Base-by-base conservation (phyloP, 2,888 invertebrate genomes). In the Chelonus formosanus region DNA sequence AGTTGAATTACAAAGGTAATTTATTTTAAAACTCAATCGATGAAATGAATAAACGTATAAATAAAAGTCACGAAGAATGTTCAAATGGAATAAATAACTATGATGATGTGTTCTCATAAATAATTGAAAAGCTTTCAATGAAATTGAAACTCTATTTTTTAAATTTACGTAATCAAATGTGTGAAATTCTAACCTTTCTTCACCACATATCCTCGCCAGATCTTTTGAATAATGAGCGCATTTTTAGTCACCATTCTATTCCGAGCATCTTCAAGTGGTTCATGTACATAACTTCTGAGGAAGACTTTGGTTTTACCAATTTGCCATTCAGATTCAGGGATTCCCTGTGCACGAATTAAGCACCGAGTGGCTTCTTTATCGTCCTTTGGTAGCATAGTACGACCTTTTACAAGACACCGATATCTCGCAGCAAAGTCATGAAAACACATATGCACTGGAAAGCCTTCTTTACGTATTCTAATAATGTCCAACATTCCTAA, bases 401-500 rank as follows among this genome's bases (percentile, higher is more conserved):
- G 57, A 70, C 71, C 53, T 64, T 75, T 85, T 71, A 75, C 82
- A 47, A 95, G 86, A 80, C 95, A 95, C 71, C 91, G 88, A 83
- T 95, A 96, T 61, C 93, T 88, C 66, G 88, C 85, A 36, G 91
- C 86, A 84, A 96, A 96, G 74, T 92, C 91, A 63, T 89, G 88
- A 78, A 93, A 91, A 35, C 89, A 88, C 84, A 95, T 88, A 79
- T 96, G 96, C 72, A 95, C 90, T 0, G 96, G 96, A 84, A 91
- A 96, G 3, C 96, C 96, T 83, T 96, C 95, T 76, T 94, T 91
- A 4, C 96, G 87, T 71, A 96, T 96, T 70, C 95, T 88, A 75
- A 96, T 96, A 73, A 96, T 96, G 84, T 96, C 96, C 81, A 95
- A 87, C 95, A 96, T 96, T 68, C 96, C 96, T 69, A 96, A 87